Base-by-base conservation (phyloP, 1,140 invertebrate species). In the Pseudomyrmex dendroicus region DNA sequence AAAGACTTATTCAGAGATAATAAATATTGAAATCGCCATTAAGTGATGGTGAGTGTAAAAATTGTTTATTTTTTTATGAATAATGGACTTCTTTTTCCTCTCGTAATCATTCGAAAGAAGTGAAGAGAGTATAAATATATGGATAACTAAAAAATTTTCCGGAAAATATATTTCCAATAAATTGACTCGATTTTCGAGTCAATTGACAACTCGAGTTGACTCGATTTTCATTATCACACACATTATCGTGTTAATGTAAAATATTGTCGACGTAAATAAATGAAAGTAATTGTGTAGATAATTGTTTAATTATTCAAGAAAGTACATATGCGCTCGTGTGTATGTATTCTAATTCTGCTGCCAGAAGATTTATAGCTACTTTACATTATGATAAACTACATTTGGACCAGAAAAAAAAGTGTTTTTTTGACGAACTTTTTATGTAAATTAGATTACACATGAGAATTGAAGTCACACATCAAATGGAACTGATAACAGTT, bases 1-100 rank as follows among this genome's bases (percentile, higher is more conserved):
- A 95, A 96, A 73, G 97, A 98, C 91, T 91, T 98, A 8, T 95
- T 96, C 73, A 95, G 93, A 80, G 93, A 94, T 5, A 88, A 86
- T 64, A 92, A 90, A 57, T 91, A 86, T 15, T 80, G 22, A 80
- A 7, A 4, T 50, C 15, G 15, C 7, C 50, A 4, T 73, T 4
- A 56, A 56, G 9, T 22, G 10, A 25, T 7, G 8, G 9, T 35
- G 35, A 35, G 35, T 35, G 35, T 35, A 35, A 35, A 35, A 61
- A 59, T n/a, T 4, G 13, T 54, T 44, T 20, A 66, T 15, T 20
- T 76, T 76, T 12, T 76, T 12, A 52, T 2, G 15, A n/a, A 13
- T 13, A 17, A 12, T 54, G 7, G 35, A 44, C 46, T 20, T 77
- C 61, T n/a, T 7, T 25, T 64, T 10, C 1, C 25, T 44, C 25